These are phyloP conservation scores for Drosophila sechellia DNA, from an alignment of 1,140 invertebrate genomes.

Conservation along the genomic window DNA sequence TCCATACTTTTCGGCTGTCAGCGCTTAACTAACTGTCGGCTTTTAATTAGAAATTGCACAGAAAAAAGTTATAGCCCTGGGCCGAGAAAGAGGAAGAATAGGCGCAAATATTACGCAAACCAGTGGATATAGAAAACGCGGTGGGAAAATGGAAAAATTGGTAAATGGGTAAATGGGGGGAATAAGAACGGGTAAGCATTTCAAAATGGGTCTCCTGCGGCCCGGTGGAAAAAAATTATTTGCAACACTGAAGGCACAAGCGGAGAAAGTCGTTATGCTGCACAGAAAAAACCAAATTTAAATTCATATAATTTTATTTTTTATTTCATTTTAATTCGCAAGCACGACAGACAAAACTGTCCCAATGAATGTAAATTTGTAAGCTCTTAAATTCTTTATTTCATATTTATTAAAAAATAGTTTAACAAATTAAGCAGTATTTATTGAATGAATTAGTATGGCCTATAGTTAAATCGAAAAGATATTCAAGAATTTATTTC, in stretches of 20 bases:
- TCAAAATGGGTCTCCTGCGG: conserved; percentile 61
- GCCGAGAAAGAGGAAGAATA: conserved; percentile 5
- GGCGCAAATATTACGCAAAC: conserved; percentile 36
- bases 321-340: no score
- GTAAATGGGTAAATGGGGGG: background rate
- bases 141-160: background rate
- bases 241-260: conserved; percentile 66
- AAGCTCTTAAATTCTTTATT: no score
- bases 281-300: background rate
- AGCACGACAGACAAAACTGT: background rate
- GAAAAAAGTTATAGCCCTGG: conserved; percentile 20
- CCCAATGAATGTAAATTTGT: background rate
- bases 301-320: no score
- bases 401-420: no score
- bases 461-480: background rate
- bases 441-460: no score
- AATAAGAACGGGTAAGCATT: conserved; percentile 12
- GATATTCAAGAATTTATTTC: background rate
- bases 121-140: conserved; percentile 4
- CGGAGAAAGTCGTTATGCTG: conserved; percentile 7
- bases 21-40: conserved; percentile 35
- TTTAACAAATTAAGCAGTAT: no score
- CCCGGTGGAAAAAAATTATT: conserved; percentile 59
- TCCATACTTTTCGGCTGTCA: conserved; percentile 47
- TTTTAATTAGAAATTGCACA: conserved; percentile 46